phyloP scores from a whole-genome alignment of 2,797 vertebrate genomes.

The Brachyrhaphis roseni region DNA sequence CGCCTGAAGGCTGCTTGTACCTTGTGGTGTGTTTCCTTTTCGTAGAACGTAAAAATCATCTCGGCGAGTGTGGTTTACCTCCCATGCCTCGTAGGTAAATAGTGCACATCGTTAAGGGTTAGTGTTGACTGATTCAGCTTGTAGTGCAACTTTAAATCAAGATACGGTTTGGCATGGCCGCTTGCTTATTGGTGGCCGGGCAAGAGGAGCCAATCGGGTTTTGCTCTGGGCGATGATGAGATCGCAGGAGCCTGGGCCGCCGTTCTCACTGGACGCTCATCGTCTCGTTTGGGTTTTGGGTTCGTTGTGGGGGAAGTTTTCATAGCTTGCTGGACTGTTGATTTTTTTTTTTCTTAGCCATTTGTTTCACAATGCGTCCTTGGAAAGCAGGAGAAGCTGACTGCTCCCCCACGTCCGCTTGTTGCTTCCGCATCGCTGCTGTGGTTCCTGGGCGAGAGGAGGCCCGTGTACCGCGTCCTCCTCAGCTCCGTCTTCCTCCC shows the following conservation, averaged over 20 bases:
- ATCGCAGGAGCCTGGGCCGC: conserved; percentile 58
- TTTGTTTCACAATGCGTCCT: conserved; percentile 47
- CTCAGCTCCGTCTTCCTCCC: conserved; percentile 34
- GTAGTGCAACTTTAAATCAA: conserved; percentile 80
- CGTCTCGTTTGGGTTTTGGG: conserved; percentile 14
- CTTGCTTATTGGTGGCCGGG: conserved; percentile 63
- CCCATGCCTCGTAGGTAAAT: conserved; percentile 71
- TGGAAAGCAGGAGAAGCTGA: conserved; percentile 40
- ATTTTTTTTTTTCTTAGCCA: conserved; percentile 50
- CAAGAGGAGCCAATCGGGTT: conserved; percentile 48
- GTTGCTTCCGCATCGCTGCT: conserved; percentile 58
- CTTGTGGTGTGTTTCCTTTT: conserved; percentile 53
- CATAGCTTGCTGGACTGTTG: conserved; percentile 54
- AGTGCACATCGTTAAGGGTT: conserved; percentile 80
- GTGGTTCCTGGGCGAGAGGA: conserved; percentile 52
- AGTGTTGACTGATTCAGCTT: conserved; percentile 79
- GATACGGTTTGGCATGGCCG: conserved; percentile 75
- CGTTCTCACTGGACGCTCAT: conserved; percentile 51
- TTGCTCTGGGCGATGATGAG: conserved; percentile 45
- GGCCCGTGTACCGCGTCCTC: conserved; percentile 59
- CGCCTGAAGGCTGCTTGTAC: conserved; percentile 45
- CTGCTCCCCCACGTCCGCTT: conserved; percentile 39
- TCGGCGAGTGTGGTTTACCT: conserved; percentile 69
- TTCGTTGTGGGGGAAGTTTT: conserved; percentile 5
- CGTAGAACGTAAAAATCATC: conserved; percentile 44